Base-by-base conservation (phyloP, 2,888 invertebrate species). In the Lasioglossum oenotherae region DNA sequence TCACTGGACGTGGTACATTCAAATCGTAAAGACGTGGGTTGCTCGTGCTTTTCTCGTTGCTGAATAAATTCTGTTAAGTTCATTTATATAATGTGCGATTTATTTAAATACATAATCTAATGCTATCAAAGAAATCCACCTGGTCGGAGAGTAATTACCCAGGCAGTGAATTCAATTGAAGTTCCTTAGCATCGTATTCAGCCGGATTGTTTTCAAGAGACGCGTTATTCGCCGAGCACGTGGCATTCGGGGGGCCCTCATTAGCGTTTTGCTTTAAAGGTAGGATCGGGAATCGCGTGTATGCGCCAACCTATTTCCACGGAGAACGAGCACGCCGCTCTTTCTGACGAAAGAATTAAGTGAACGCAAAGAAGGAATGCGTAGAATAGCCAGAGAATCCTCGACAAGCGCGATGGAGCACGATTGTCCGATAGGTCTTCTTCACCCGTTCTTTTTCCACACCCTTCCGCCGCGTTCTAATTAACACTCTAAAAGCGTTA, bases 301-400 rank as follows among this genome's bases (percentile, higher is more conserved):
- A 80, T 74, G 79, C 76, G 74, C 77, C 81, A 81, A 87, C 80
- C 88, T 74, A 88, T 84, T 88, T 87, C 46, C 79, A 10, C 41
- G n/a, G 49, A 73, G 77, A 87, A 82, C 60, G 81, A 87, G 46
- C 57, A 10, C 74, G 77, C 74, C 69, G 72, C 69, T 16, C 16
- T 83, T 64, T 64, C 64, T 46, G 41, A 46, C 23, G 53, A 80
- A 80, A 84, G 88, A 84, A 80, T 74, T 76, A 57, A 44, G 78
- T 60, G 38, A 74, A 72, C 74, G 80, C 46, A 60, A 64, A 64
- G 71, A 82, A 78, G 76, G 84, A 84, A 81, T 74, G 80, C 46
- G 72, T 81, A 81, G 72, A 74, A 79, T 73, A 75, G 53, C 78
- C 57, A 69, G 53, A 78, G 78, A 86, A 86, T 88, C 88, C 86